These are phyloP conservation scores for Ciconia maguari DNA, from an alignment of 2,113 vertebrate genomes.

Conservation along the genomic window DNA sequence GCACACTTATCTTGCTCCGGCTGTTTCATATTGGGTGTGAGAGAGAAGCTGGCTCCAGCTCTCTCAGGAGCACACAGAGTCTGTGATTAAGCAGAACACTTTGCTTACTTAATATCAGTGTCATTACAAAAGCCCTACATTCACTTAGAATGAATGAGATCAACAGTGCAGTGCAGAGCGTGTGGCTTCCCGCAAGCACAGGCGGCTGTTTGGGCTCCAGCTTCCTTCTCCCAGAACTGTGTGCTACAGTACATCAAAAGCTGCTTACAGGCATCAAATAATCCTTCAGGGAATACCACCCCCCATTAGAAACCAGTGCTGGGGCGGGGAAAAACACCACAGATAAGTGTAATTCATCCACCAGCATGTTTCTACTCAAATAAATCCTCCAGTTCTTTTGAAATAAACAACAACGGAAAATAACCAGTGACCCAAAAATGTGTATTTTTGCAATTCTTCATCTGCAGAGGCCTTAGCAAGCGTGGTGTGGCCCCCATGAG, in stretches of 20 bases:
- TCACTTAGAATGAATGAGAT: background rate
- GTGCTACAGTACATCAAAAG: background rate
- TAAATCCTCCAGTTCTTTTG: background rate
- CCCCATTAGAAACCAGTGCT: background rate
- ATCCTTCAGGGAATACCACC: background rate
- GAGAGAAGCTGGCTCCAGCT: background rate
- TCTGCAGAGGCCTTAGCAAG: background rate
- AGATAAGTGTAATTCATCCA: slow-evolving; percentile 12
- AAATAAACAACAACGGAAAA: background rate
- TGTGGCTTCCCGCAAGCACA: background rate
- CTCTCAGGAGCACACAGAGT: background rate
- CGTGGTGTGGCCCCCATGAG: rapidly evolving
- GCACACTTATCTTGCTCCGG: rapidly evolving
- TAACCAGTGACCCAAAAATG: background rate
- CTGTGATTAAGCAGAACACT: background rate
- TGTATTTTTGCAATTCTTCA: background rate
- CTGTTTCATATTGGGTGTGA: background rate
- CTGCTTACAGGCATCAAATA: background rate
- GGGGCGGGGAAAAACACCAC: background rate
- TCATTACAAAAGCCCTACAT: background rate
- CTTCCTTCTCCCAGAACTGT: background rate
- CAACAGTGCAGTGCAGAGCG: background rate
- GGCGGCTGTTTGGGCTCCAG: background rate
- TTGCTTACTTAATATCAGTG: background rate
- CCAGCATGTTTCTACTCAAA: background rate